phyloP scores from a whole-genome alignment of 2,113 vertebrate genomes.

The Tragelaphus strepsiceros region DNA sequence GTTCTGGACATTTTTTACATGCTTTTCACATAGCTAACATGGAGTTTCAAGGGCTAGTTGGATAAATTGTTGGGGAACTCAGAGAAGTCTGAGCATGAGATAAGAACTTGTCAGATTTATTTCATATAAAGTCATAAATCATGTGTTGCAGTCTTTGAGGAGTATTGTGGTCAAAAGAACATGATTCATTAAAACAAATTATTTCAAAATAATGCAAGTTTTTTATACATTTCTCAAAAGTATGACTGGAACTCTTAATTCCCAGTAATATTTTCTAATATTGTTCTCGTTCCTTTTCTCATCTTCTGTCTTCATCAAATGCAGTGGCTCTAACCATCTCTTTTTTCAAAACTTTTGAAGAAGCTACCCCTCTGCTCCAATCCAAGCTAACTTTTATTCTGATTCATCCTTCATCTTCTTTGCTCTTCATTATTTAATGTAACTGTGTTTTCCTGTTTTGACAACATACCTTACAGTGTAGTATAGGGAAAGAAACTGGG shows the following conservation, averaged over 20 bases:
- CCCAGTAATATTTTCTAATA: background rate
- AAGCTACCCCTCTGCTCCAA: background rate
- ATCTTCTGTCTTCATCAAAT: background rate
- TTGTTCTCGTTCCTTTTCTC: background rate
- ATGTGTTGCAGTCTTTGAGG: background rate
- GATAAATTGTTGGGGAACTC: background rate
- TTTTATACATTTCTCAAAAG: background rate
- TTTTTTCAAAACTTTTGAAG: background rate
- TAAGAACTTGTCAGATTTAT: background rate
- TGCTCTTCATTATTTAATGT: background rate
- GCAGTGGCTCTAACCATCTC: background rate
- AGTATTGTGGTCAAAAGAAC: background rate
- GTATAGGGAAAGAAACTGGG: background rate
- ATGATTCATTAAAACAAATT: background rate
- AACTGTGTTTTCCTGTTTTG: background rate
- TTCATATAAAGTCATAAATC: background rate
- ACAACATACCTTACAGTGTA: background rate
- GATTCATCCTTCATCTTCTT: background rate
- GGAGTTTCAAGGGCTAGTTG: background rate
- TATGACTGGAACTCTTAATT: background rate
- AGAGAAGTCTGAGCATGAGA: background rate
- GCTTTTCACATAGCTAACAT: background rate
- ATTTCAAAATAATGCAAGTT: background rate
- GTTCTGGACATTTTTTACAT: background rate
- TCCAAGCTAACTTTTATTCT: background rate